These are phyloP conservation scores for Drosophila kepulauana DNA, from an alignment of 1,140 invertebrate species.

Conservation along the genomic window DNA sequence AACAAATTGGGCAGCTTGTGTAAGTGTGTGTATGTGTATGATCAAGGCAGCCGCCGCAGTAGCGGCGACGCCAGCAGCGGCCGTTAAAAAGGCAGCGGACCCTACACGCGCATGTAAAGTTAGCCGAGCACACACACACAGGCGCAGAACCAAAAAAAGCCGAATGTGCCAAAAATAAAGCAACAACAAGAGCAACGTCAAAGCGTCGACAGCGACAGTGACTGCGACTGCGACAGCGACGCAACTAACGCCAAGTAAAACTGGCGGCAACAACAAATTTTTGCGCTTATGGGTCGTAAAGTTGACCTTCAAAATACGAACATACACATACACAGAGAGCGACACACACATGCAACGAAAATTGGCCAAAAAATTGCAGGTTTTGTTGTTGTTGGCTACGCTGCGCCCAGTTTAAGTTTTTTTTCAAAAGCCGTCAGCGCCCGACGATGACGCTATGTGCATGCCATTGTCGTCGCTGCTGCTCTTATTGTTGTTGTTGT, in stretches of 20 bases:
- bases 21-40: slow-evolving; percentile 49
- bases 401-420: slow-evolving; percentile 79
- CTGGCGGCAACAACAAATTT: slow-evolving; percentile 68
- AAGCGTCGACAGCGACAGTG: slow-evolving; percentile 28
- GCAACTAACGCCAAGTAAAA: slow-evolving; percentile 81
- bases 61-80: slow-evolving; percentile 59
- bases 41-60: slow-evolving; percentile 70
- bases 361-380: slow-evolving; percentile 82
- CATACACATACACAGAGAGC: slow-evolving; percentile 26
- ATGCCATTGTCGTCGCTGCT: slow-evolving; percentile 50
- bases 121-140: slow-evolving; percentile 55
- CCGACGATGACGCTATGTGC: slow-evolving; percentile 76
- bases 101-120: slow-evolving; percentile 83
- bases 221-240: slow-evolving; percentile 51
- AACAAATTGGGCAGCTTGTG: slow-evolving; percentile 76
- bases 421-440: slow-evolving; percentile 45
- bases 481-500: slow-evolving; percentile 52
- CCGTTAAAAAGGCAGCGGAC: slow-evolving; percentile 78
- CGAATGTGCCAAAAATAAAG: slow-evolving; percentile 79
- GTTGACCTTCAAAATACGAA: slow-evolving; percentile 84
- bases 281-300: slow-evolving; percentile 85
- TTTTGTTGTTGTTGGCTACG: slow-evolving; percentile 67
- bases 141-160: slow-evolving; percentile 52
- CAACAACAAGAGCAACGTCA: slow-evolving; percentile 59
- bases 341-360: slow-evolving; percentile 56